Conservation (phyloP, 2,113 vertebrate genomes). For the Cavia aperea region DNA sequence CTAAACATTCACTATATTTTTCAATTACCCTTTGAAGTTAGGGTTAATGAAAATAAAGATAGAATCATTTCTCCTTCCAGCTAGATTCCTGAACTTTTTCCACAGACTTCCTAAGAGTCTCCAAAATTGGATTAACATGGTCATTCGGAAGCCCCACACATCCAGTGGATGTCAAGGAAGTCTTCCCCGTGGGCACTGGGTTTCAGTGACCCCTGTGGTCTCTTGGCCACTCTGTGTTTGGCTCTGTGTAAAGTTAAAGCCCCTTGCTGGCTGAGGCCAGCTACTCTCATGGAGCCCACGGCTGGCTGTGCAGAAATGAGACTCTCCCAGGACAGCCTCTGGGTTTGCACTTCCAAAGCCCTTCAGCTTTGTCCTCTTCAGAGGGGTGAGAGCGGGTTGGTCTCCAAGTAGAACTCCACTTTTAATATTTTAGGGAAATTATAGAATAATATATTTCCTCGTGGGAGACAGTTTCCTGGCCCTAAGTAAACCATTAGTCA, state of each 20-base stretch:
- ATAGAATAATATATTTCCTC: conserved; percentile 52
- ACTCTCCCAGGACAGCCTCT: too few relatives aligned
- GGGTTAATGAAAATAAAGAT: not conserved
- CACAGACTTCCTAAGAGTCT: too few relatives aligned
- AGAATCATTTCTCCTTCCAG: not conserved
- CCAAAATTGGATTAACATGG: too few relatives aligned
- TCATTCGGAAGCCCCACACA: accelerated
- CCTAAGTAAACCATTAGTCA: conserved; percentile 21
- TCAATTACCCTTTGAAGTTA: not conserved
- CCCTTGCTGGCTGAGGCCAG: not conserved
- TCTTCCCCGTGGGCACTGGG: not conserved
- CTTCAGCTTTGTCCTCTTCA: not conserved
- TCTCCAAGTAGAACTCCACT: not conserved
- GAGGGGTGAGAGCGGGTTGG: not conserved
- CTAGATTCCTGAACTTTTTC: not conserved
- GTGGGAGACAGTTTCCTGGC: conserved; percentile 53
- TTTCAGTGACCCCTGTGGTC: not conserved
- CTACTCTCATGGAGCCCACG: accelerated
- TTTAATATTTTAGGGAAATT: conserved; percentile 61
- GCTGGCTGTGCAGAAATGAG: accelerated
- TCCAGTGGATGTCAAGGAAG: not conserved
- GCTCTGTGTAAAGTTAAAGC: accelerated
- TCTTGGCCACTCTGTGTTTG: not conserved
- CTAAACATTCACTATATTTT: not conserved
- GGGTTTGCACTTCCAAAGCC: not conserved